A percentile compares a stretch with the other conserved stretches of the same genome.
These are phyloP conservation scores for Scomber japonicus DNA, from an alignment of 2,113 vertebrate species.

Conservation along the genomic window DNA sequence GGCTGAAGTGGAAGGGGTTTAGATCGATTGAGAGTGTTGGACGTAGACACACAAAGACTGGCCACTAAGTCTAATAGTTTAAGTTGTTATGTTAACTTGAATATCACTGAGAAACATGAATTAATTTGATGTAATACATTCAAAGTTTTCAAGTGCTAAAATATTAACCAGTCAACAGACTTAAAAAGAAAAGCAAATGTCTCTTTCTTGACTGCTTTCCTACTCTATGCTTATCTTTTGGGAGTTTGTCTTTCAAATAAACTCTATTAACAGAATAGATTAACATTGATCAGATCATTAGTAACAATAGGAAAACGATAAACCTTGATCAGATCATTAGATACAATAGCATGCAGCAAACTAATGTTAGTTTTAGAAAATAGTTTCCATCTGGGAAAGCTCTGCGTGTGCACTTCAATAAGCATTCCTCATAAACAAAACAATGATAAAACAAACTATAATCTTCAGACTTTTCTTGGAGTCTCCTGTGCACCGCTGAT, in stretches of 20 bases:
- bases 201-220: not conserved
- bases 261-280: constrained; percentile 28
- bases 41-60: constrained; percentile 24
- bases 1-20: constrained; percentile 48
- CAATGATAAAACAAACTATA: constrained; percentile 1
- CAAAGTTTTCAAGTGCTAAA: not conserved
- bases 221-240: constrained; percentile 9
- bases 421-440: constrained; percentile 5
- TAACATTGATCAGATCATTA: constrained; percentile 1
- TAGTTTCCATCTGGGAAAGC: constrained; percentile 17
- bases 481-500: not conserved
- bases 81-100: not conserved
- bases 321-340: constrained; percentile 9
- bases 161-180: not conserved
- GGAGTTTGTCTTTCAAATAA: constrained; percentile 4
- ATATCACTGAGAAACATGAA: not conserved
- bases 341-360: not conserved
- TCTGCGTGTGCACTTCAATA: not conserved
- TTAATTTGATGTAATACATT: not conserved
- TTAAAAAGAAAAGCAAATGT: not conserved
- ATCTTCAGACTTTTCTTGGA: not conserved
- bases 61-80: not conserved
- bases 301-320: not conserved
- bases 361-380: not conserved
- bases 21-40: constrained; percentile 2